Evolutionary conservation across 2,888 invertebrate species (phyloP).

Genomic region (Drosophila mulleri): DNA sequence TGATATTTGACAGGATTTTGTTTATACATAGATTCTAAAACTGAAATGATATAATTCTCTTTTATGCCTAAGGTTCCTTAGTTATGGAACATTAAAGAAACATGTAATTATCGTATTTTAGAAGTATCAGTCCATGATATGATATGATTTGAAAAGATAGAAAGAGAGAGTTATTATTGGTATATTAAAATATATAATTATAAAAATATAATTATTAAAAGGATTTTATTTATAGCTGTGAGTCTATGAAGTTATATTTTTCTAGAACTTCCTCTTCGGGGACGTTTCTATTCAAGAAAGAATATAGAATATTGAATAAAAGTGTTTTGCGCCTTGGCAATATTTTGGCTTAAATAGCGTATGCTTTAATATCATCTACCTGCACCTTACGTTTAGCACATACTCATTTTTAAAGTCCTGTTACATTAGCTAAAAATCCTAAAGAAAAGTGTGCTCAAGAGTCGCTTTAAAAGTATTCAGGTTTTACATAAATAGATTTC

Average conservation of each 20-base stretch:
- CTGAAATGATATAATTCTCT: background rate
- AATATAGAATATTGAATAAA: background rate
- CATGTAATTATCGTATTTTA: too few species aligned
- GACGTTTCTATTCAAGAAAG: too few species aligned
- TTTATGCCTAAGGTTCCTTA: background rate
- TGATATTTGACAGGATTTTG: background rate
- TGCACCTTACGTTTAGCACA: slow-evolving; percentile 4
- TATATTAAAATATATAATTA: too few species aligned
- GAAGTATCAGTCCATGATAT: background rate
- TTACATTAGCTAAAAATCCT: background rate
- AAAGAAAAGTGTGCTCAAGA: background rate
- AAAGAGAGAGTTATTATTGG: too few species aligned
- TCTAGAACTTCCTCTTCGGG: too few species aligned
- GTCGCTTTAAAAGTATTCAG: background rate
- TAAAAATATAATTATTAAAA: too few species aligned
- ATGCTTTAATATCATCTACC: background rate
- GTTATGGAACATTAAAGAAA: background rate
- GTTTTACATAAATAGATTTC: background rate
- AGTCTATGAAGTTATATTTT: too few species aligned
- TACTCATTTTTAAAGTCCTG: background rate
- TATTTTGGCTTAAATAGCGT: background rate
- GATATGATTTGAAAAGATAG: too few species aligned
- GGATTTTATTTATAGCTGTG: too few species aligned
- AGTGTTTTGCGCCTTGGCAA: too few species aligned
- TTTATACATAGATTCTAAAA: background rate